phyloP scores from a whole-genome alignment of 2,888 invertebrate genomes.

The Fragum fragum region DNA sequence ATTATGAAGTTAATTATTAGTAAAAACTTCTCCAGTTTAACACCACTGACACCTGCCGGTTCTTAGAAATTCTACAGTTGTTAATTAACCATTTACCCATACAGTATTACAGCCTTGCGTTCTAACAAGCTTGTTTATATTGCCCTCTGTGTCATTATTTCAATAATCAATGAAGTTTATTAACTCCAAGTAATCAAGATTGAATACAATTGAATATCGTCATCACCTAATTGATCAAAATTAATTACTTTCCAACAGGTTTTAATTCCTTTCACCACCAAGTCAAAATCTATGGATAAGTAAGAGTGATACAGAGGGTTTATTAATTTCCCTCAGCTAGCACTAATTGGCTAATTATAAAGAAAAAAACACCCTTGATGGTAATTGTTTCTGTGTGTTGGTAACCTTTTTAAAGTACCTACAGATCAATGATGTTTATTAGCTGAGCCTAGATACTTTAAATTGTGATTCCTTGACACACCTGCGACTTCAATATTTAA shows the following conservation, averaged over 20 bases:
- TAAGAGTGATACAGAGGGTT: conserved; percentile 20
- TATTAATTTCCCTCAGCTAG: conserved; percentile 21
- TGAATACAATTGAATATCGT: background rate
- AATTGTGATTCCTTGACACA: background rate
- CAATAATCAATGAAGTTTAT: conserved; percentile 3
- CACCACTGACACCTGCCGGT: conserved; percentile 25
- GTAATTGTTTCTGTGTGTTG: conserved; percentile 30
- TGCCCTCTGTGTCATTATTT: background rate
- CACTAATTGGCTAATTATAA: conserved; percentile 35
- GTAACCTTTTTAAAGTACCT: background rate
- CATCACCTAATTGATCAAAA: conserved; percentile 3
- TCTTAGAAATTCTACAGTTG: conserved; percentile 33
- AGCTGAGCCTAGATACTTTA: background rate
- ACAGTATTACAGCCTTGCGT: background rate
- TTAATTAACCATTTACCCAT: conserved; percentile 29
- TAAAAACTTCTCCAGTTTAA: conserved; percentile 57
- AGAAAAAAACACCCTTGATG: conserved; percentile 21
- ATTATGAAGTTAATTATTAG: conserved; percentile 66
- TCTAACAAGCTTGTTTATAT: background rate
- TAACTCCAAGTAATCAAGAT: background rate
- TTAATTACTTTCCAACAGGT: conserved; percentile 2
- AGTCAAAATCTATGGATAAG: background rate
- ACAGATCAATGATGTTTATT: conserved; percentile 9
- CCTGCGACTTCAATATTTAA: too few species aligned
- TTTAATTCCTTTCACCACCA: background rate